Evolutionary conservation across 2,113 vertebrate species (phyloP).

Genomic region (Coracopsis vasa): DNA sequence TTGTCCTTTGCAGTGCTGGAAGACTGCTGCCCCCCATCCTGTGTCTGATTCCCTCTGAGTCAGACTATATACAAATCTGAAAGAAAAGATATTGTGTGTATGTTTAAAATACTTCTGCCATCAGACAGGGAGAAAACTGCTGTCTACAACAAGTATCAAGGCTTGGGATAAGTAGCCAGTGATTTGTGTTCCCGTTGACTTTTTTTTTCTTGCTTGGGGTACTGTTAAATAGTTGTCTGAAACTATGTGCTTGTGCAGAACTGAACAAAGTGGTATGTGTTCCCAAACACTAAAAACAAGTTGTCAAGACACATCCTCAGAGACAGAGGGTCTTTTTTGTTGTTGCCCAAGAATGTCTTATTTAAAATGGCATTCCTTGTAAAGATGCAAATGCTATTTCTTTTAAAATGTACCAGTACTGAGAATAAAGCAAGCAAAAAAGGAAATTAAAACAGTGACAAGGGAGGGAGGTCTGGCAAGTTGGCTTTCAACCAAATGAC

Average conservation of each 20-base stretch:
- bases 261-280: conserved; percentile 1
- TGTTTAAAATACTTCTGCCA: not conserved
- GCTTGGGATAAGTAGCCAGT: not conserved
- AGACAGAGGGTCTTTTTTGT: conserved; percentile 49
- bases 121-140: not conserved
- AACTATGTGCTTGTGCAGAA: not conserved
- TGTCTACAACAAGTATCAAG: not conserved
- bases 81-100: not conserved
- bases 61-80: conserved; percentile 4
- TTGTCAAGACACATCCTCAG: conserved; percentile 51
- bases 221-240: conserved; percentile 9
- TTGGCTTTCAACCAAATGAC: conserved; percentile 72
- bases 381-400: conserved; percentile 47
- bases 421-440: conserved; percentile 62
- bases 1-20: not conserved
- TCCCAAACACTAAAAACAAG: conserved; percentile 60
- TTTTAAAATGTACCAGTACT: conserved; percentile 43
- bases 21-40: not conserved
- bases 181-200: not conserved
- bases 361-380: conserved; percentile 63
- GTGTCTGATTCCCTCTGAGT: not conserved
- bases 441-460: conserved; percentile 69
- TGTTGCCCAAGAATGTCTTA: conserved; percentile 61
- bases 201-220: not conserved
- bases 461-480: conserved; percentile 53